Percentiles rank a stretch among this genome's conserved stretches.
Evolutionary conservation across 2,113 vertebrate species (phyloP).

Genomic region (Empidonax alnorum): DNA sequence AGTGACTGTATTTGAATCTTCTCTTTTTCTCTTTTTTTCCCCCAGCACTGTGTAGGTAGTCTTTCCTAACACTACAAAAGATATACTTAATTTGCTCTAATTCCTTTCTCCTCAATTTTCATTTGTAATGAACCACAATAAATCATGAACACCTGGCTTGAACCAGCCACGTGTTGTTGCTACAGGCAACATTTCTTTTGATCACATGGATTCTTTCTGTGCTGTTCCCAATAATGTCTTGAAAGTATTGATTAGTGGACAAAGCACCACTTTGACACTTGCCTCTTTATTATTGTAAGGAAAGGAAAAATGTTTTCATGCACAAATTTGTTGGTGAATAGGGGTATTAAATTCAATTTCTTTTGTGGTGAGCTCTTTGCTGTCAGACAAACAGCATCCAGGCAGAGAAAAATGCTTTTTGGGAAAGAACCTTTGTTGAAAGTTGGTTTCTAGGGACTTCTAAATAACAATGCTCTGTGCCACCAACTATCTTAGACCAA

Average conservation of each 20-base stretch:
- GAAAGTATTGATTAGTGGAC: neutral
- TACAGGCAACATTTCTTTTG: conserved; percentile 8
- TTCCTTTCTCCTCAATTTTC: neutral
- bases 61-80: neutral
- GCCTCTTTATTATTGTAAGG: neutral
- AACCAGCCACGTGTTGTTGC: neutral
- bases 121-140: neutral
- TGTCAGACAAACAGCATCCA: neutral
- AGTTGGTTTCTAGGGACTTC: neutral
- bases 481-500: neutral
- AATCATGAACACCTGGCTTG: neutral
- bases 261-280: neutral
- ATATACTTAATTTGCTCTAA: neutral
- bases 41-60: neutral
- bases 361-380: neutral
- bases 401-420: neutral
- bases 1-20: neutral
- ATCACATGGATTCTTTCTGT: neutral
- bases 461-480: neutral
- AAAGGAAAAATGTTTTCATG: neutral
- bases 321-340: neutral
- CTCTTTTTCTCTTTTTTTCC: neutral
- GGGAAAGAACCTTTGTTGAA: neutral
- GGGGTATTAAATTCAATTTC: neutral
- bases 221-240: neutral